Conservation (phyloP, 2,888 invertebrate species). For the Rapana venosa region DNA sequence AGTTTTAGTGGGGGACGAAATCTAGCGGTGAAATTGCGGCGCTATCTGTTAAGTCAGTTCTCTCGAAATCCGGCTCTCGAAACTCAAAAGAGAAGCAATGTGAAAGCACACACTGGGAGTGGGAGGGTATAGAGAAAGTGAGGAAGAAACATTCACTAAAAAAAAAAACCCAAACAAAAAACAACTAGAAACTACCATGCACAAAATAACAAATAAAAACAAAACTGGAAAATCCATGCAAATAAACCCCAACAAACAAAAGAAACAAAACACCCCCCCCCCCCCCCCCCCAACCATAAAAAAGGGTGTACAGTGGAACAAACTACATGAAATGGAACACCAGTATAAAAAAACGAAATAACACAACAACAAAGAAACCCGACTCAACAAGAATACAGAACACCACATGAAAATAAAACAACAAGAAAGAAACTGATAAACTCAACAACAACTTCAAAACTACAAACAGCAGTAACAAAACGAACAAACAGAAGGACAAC, state of each 20-base stretch:
- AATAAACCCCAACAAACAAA: not conserved
- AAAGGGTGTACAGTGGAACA: too few species aligned
- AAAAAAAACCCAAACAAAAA: not conserved
- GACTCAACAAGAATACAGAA: too few species aligned
- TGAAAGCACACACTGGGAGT: not conserved
- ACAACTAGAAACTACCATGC: too few species aligned
- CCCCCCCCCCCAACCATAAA: too few species aligned
- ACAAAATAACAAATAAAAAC: not conserved
- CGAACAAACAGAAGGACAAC: too few species aligned
- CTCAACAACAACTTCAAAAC: not conserved
- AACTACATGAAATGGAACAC: too few species aligned
- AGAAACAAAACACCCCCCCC: not conserved
- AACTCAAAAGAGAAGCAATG: slow-evolving; percentile 26
- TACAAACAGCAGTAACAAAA: not conserved
- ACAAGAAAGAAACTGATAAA: too few species aligned
- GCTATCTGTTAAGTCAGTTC: too few species aligned
- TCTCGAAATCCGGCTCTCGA: slow-evolving; percentile 18
- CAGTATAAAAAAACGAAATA: too few species aligned
- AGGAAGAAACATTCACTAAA: not conserved
- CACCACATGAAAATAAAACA: too few species aligned
- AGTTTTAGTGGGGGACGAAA: too few species aligned
- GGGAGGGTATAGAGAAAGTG: not conserved
- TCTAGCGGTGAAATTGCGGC: too few species aligned
- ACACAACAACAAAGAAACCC: not conserved
- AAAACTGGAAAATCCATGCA: not conserved